These are phyloP conservation scores for Contarinia nasturtii DNA, from an alignment of 1,140 invertebrate genomes.

Conservation along the genomic window DNA sequence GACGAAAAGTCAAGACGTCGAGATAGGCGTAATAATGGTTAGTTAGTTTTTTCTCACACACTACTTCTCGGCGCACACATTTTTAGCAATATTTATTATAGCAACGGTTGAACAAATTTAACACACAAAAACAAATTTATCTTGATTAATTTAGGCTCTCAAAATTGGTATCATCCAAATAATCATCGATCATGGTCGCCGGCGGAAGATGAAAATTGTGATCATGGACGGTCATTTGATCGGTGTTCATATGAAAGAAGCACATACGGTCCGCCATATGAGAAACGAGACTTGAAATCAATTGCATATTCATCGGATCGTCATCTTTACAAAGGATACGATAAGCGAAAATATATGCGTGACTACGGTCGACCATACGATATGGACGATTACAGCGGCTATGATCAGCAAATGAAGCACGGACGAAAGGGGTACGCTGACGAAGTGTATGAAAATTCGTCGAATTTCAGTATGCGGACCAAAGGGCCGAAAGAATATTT, in stretches of 20 bases:
- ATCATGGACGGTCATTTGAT: constrained; percentile 17
- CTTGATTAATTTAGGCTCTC: constrained; percentile 6
- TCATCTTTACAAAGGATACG: constrained; percentile 6
- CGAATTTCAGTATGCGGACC: neutral
- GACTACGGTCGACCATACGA: constrained; percentile 20
- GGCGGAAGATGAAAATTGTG: constrained; percentile 13
- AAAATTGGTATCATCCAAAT: constrained; percentile 19
- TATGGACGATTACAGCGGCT: constrained; percentile 11
- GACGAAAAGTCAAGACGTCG: constrained; percentile 16
- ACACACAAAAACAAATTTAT: too few relatives aligned
- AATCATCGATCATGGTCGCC: constrained; percentile 22
- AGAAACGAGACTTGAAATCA: constrained; percentile 15
- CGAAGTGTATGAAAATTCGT: constrained; percentile 7
- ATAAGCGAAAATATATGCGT: constrained; percentile 15
- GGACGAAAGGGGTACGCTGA: constrained; percentile 15
- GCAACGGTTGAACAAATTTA: too few relatives aligned
- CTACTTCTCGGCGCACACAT: too few relatives aligned
- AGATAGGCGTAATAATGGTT: constrained; percentile 18
- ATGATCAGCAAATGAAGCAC: constrained; percentile 3
- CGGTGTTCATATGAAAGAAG: constrained; percentile 19
- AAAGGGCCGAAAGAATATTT: constrained; percentile 15
- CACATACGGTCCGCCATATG: constrained; percentile 21
- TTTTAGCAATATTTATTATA: too few relatives aligned
- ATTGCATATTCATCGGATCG: constrained; percentile 10
- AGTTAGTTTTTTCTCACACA: too few relatives aligned